These are phyloP conservation scores for Coptodon rendalli DNA, from an alignment of 2,113 vertebrate species.

Conservation along the genomic window DNA sequence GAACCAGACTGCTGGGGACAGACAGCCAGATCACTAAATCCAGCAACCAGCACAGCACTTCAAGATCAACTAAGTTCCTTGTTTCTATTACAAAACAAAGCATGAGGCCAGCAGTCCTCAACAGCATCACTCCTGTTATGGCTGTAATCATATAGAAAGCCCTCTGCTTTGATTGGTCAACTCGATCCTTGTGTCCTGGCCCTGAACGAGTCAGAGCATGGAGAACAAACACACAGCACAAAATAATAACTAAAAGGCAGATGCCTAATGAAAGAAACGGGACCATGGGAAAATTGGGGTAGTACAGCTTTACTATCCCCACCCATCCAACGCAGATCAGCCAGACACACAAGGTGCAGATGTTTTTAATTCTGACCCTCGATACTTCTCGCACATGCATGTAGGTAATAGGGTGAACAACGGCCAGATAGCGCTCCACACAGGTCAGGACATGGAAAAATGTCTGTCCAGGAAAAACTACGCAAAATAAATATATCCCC, in stretches of 20 bases:
- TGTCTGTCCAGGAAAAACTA: background rate
- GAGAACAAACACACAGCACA: background rate
- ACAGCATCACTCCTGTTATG: background rate
- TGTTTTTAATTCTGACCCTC: background rate
- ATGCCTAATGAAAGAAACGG: background rate
- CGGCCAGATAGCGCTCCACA: background rate
- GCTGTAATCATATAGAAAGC: background rate
- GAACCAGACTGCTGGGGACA: background rate
- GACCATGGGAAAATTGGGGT: rapidly evolving
- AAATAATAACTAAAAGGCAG: background rate
- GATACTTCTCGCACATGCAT: background rate
- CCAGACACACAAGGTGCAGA: background rate
- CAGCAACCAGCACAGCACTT: background rate
- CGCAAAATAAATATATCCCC: rapidly evolving
- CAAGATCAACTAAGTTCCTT: rapidly evolving
- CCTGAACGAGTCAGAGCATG: background rate
- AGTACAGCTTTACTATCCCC: rapidly evolving
- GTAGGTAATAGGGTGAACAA: background rate
- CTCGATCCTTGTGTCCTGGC: background rate
- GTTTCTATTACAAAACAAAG: background rate
- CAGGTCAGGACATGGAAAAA: background rate
- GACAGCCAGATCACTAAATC: rapidly evolving
- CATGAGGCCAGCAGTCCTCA: background rate
- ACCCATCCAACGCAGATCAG: background rate
- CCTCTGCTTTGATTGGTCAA: background rate